These are phyloP conservation scores for Morelia viridis DNA, from an alignment of 2,797 vertebrate species.

Conservation along the genomic window DNA sequence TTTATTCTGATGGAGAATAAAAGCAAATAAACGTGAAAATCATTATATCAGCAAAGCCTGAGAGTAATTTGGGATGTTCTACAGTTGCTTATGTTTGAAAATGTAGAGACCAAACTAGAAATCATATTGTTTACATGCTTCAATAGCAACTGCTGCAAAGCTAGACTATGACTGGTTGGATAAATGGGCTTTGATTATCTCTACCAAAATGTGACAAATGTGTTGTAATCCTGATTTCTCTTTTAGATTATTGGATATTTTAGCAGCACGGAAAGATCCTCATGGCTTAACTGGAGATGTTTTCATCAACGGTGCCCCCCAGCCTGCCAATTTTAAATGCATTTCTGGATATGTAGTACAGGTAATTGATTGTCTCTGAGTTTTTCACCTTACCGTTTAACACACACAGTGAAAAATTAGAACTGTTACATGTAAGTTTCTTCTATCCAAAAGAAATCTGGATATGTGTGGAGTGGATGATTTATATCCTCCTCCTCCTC, in stretches of 20 bases:
- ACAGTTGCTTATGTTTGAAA: not conserved
- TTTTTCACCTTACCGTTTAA: not conserved
- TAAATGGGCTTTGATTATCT: not conserved
- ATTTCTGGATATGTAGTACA: conserved; percentile 78
- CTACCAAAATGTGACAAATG: not conserved
- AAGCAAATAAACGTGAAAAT: too few species aligned
- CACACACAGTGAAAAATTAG: not conserved
- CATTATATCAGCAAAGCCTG: too few species aligned
- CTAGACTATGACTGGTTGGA: not conserved
- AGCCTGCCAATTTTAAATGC: conserved; percentile 76
- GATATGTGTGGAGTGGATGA: too few species aligned
- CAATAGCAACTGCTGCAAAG: too few species aligned
- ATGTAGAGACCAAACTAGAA: not conserved
- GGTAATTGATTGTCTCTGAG: conserved; percentile 43
- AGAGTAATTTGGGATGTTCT: too few species aligned
- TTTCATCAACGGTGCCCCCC: conserved; percentile 75
- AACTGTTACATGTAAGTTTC: not conserved
- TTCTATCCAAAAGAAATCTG: not conserved
- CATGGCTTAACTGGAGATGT: conserved; percentile 73
- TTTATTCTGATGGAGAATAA: too few species aligned
- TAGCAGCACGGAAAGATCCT: conserved; percentile 78
- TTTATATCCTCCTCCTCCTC: too few species aligned
- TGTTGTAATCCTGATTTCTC: not conserved
- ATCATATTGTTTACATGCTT: not conserved
- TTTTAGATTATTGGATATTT: conserved; percentile 73